Evolutionary conservation across 2,113 vertebrate species (phyloP).

Genomic region (Spea bombifrons): DNA sequence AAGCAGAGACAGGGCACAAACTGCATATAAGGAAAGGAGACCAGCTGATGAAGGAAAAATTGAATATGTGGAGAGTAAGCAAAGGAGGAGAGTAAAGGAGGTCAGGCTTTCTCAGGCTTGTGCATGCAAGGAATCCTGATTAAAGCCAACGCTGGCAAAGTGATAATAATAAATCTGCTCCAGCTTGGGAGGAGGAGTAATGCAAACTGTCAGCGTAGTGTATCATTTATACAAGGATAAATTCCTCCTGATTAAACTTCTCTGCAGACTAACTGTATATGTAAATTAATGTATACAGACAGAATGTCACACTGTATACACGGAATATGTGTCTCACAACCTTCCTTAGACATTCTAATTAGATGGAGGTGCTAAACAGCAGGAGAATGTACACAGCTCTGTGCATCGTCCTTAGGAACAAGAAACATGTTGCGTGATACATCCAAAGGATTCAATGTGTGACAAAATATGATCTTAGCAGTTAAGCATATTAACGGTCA

Average conservation of each 20-base stretch:
- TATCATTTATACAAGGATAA: constrained; percentile 47
- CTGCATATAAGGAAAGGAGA: constrained; percentile 60
- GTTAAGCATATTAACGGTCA: no score
- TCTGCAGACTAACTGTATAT: constrained; percentile 36
- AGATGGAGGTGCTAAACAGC: constrained; percentile 31
- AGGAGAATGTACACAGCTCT: background rate
- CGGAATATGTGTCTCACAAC: constrained; percentile 17
- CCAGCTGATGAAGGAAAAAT: constrained; percentile 59
- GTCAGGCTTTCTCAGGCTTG: constrained; percentile 29
- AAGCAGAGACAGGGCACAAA: constrained; percentile 35
- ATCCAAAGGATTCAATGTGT: background rate
- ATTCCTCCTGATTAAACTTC: constrained; percentile 48
- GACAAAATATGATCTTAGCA: no score
- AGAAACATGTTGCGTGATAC: background rate
- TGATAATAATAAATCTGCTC: constrained; percentile 43
- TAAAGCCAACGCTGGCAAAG: constrained; percentile 42
- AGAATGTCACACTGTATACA: constrained; percentile 47
- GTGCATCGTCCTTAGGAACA: background rate
- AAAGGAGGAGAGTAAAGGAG: constrained; percentile 4
- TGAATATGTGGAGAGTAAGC: constrained; percentile 47
- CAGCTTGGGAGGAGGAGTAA: constrained; percentile 46
- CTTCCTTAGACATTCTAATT: constrained; percentile 38
- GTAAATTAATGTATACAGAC: constrained; percentile 49
- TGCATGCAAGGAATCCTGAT: constrained; percentile 44
- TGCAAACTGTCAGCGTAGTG: constrained; percentile 44